Base-by-base conservation (phyloP, 2,797 vertebrate genomes). In the Phrynocephalus vlangalii region DNA sequence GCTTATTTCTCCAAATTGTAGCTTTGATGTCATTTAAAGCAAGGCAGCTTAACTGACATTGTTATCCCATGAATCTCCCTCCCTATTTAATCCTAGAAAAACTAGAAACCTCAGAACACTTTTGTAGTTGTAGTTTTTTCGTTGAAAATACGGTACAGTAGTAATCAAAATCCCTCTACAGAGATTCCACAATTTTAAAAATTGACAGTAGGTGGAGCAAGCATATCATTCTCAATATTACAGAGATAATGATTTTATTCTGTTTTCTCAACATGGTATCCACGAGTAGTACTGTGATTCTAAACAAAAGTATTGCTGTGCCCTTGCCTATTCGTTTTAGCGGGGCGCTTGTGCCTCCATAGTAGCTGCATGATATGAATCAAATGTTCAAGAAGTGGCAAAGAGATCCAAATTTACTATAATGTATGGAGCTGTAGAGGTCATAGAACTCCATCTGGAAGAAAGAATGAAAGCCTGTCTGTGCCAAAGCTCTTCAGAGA, bases 131-230 rank as follows among this genome's bases (percentile, higher is more conserved):
- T 33, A 15, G 20, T 52, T 79, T 30, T 30, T 70, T 48, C n/a
- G 7, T 44, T 79, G 67, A 56, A 81, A 81, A 86, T 11, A 44
- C 10, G 1, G 26, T 16, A n/a, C 18, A n/a, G 24, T 28, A 20
- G 15, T 68, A 44, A 52, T 60, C 63, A 79, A 9, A 71, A 82
- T 56, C 52, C 52, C 52, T 56, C 13, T 56, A 18, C 28, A 68
- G 56, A 28, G 1, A 6, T 78, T 84, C 72, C 48, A 13, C 33
- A 70, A 1, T 85, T 68, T 79, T 9, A 63, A 79, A 78, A 71
- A 11, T 3, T 85, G 88, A 3, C 95, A 94, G 92, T 79, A 94
- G 95, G 66, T 89, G 95, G 94, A 91, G 95, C 52, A 91, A 87
- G n/a, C 79, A 38, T 86, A 20, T 73, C 44, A 26, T 28, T 86